Percentiles rank a stretch among this genome's conserved stretches.
These are phyloP conservation scores for Drepanosiphum platanoidis DNA, from an alignment of 2,888 invertebrate genomes.

Conservation along the genomic window DNA sequence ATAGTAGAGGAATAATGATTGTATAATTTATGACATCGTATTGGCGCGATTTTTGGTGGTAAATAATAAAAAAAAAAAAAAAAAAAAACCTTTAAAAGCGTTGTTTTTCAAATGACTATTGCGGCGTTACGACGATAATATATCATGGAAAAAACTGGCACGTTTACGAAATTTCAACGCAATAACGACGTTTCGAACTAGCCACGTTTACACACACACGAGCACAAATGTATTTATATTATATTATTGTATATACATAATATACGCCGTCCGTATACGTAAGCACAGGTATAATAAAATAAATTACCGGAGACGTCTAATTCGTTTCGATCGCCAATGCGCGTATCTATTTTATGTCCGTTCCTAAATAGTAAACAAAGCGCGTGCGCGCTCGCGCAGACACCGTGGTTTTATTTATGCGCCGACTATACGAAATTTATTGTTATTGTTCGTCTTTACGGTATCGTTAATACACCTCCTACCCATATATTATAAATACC, in stretches of 20 bases:
- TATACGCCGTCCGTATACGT: too few species aligned
- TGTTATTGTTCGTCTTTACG: constrained; percentile 23
- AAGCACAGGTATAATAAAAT: neutral
- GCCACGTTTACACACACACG: neutral
- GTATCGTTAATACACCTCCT: constrained; percentile 35
- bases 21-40: too few species aligned
- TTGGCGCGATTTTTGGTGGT: too few species aligned
- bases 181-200: neutral
- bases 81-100: neutral
- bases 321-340: constrained; percentile 3
- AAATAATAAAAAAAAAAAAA: too few species aligned
- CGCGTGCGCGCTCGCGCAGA: neutral
- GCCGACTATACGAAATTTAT: constrained; percentile 26
- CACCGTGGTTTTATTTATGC: constrained; percentile 1
- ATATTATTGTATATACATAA: neutral
- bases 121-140: neutral
- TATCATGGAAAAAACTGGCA: constrained; percentile 26
- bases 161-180: constrained; percentile 28
- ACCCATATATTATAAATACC: neutral
- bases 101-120: neutral
- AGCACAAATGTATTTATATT: too few species aligned
- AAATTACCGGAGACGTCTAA: neutral
- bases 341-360: constrained; percentile 2
- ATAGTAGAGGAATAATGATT: neutral
- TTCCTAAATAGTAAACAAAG: constrained; percentile 12